Conservation (phyloP, 2,797 vertebrate species). For the Luscinia luscinia region DNA sequence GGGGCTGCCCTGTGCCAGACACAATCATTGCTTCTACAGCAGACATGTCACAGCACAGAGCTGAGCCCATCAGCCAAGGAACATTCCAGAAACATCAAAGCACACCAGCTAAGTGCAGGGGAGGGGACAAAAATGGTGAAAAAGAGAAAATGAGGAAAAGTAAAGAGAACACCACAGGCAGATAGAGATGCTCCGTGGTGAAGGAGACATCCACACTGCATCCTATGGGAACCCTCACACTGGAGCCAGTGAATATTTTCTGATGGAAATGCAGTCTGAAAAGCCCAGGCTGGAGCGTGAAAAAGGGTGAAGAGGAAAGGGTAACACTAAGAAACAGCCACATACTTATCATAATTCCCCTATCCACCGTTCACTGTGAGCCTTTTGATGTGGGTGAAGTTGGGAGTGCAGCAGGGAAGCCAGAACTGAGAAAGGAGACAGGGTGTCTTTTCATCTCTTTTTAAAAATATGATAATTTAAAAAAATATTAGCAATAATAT, state of each 20-base stretch:
- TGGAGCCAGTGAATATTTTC: background rate
- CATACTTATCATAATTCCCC: rapidly evolving
- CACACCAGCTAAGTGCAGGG: background rate
- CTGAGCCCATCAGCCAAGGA: background rate
- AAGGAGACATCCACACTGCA: background rate
- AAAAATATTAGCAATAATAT: background rate
- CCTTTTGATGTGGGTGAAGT: background rate
- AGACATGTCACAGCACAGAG: background rate
- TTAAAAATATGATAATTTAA: background rate
- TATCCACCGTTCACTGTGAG: rapidly evolving
- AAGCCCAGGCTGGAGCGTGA: rapidly evolving
- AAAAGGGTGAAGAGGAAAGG: background rate
- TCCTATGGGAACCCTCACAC: rapidly evolving
- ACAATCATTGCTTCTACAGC: background rate
- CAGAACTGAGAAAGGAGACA: background rate
- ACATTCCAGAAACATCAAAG: background rate
- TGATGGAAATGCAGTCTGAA: background rate
- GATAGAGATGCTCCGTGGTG: background rate
- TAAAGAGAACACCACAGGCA: rapidly evolving
- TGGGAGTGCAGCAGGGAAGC: background rate
- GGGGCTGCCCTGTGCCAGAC: background rate
- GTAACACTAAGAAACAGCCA: rapidly evolving
- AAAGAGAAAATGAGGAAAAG: background rate
- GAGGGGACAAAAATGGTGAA: background rate
- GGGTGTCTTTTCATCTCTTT: rapidly evolving